Evolutionary conservation across 1,140 invertebrate genomes (phyloP).

Genomic region (Campoletis sonorensis): DNA sequence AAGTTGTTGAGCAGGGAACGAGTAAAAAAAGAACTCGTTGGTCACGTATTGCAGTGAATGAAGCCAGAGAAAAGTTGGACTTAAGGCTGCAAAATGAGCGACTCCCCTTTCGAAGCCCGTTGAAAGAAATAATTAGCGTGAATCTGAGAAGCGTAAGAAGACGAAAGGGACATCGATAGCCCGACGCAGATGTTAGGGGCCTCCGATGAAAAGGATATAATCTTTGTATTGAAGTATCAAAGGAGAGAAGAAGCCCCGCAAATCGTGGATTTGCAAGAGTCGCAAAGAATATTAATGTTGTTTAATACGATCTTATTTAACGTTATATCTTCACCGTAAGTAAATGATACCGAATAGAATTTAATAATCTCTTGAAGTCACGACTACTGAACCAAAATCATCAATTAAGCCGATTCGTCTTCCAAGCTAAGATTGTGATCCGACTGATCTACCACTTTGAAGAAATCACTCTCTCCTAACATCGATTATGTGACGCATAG

Average conservation of each 20-base stretch:
- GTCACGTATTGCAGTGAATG: neutral
- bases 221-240: neutral
- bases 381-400: no score
- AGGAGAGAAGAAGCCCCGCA: neutral
- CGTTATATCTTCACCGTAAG: no score
- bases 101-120: neutral
- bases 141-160: conserved; percentile 8
- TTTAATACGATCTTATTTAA: neutral
- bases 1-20: neutral
- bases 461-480: no score
- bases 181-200: neutral
- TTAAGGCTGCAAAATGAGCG: conserved; percentile 3
- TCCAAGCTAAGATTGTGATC: no score
- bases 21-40: neutral
- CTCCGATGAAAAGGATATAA: conserved; percentile 13
- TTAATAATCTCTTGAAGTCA: no score
- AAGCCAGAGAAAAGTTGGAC: conserved; percentile 19
- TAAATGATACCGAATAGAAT: no score
- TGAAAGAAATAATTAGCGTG: conserved; percentile 31
- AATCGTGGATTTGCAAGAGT: neutral
- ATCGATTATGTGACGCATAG: no score
- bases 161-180: conserved; percentile 20
- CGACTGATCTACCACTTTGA: no score
- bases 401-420: no score
- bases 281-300: neutral